A percentile compares a stretch with the other conserved stretches of the same genome.
Evolutionary conservation across 2,888 invertebrate species (phyloP).

Genomic region (Lasioglossum lativentre): DNA sequence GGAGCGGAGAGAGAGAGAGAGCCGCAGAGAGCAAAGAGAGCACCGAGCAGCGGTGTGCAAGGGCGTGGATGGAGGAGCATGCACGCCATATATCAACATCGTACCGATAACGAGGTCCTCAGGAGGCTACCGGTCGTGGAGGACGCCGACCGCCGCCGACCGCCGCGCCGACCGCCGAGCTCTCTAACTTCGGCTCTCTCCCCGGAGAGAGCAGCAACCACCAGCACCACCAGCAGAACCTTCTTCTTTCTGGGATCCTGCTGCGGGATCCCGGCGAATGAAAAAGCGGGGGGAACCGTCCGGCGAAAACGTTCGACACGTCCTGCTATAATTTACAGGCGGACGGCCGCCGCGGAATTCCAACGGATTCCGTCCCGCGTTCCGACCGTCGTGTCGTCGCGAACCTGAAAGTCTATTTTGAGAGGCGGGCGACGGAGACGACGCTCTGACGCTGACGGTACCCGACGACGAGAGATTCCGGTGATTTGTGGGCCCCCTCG

Average conservation of each 20-base stretch:
- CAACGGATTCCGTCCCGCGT: slow-evolving; percentile 3
- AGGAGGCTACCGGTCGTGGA: slow-evolving; percentile 80
- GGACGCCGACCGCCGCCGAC: slow-evolving; percentile 63
- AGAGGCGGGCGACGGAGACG: neutral
- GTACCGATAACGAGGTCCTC: slow-evolving; percentile 83
- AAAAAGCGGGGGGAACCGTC: slow-evolving; percentile 63
- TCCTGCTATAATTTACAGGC: slow-evolving; percentile 64
- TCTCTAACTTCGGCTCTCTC: neutral
- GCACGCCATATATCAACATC: slow-evolving; percentile 83
- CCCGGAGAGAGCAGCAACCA: slow-evolving; percentile 19
- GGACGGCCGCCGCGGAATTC: neutral
- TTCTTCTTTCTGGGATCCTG: slow-evolving; percentile 62
- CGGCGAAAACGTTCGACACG: slow-evolving; percentile 48
- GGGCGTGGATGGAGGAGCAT: slow-evolving; percentile 80
- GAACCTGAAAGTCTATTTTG: neutral
- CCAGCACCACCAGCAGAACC: neutral
- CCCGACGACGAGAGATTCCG: neutral
- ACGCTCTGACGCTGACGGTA: neutral
- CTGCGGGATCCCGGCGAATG: slow-evolving; percentile 64
- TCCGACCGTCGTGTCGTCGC: slow-evolving; percentile 11
- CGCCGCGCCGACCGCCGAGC: slow-evolving; percentile 53
- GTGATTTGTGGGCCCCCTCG: neutral
- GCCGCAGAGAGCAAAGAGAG: slow-evolving; percentile 40
- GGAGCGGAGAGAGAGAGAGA: slow-evolving; percentile 32
- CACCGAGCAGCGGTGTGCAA: slow-evolving; percentile 62